Evolutionary conservation across 2,113 vertebrate genomes (phyloP).

Genomic region (Parus major): DNA sequence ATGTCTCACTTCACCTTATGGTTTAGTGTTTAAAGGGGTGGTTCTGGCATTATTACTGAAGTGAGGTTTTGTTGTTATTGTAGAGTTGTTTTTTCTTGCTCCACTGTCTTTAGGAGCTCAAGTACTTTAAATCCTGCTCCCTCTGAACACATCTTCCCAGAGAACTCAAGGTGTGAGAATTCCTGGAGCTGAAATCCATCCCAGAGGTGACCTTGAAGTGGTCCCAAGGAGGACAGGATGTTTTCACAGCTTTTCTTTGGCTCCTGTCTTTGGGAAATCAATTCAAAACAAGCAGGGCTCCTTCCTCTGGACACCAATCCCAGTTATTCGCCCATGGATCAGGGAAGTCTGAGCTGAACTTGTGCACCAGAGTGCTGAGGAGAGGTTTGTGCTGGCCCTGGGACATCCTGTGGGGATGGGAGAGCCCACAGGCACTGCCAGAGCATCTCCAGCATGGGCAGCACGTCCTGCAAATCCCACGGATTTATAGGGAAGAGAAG

Average conservation of each 20-base stretch:
- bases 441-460: neutral
- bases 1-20: neutral
- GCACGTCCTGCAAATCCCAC: neutral
- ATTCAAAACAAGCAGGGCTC: neutral
- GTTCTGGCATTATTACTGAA: neutral
- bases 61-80: neutral
- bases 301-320: neutral
- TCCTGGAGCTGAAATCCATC: neutral
- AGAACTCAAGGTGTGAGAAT: neutral
- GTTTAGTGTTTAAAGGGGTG: neutral
- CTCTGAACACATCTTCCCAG: neutral
- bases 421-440: neutral
- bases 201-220: neutral
- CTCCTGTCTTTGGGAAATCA: neutral
- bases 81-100: neutral
- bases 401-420: neutral
- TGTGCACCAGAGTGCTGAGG: neutral
- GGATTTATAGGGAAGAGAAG: neutral
- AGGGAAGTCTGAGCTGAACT: neutral
- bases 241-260: neutral
- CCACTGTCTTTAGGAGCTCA: neutral
- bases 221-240: neutral
- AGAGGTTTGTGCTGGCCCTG: neutral
- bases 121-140: neutral
- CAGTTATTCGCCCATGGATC: fast-evolving